A percentile compares a stretch with the other conserved stretches of the same genome.
Conservation (phyloP, 2,113 vertebrate genomes). For the Eonycteris spelaea region DNA sequence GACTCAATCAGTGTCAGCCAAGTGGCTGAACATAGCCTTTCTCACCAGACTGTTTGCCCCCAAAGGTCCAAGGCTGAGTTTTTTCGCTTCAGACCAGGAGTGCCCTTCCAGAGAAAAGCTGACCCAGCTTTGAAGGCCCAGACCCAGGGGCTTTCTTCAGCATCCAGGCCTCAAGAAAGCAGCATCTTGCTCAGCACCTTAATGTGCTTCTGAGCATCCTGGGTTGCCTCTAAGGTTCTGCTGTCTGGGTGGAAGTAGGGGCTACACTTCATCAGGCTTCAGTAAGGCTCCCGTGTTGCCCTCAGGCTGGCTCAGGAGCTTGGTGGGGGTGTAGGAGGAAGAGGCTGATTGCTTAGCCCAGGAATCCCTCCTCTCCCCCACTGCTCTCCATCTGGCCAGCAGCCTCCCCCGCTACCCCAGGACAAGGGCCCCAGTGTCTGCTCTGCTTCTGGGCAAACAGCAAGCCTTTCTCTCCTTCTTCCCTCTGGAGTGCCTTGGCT, state of each 20-base stretch:
- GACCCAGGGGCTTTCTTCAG: not conserved
- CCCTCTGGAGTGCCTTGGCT: not conserved
- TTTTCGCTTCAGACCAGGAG: not conserved
- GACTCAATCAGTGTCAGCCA: not conserved
- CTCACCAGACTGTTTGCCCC: not conserved
- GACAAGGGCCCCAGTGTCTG: constrained; percentile 81
- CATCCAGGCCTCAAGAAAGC: not conserved
- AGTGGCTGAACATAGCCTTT: not conserved
- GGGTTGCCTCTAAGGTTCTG: not conserved
- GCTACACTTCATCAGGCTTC: not conserved
- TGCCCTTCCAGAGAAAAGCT: not conserved
- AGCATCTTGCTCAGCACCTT: not conserved
- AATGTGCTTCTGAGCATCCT: not conserved
- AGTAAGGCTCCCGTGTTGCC: not conserved
- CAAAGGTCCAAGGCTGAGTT: not conserved
- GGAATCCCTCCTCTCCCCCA: not conserved
- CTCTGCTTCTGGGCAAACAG: constrained; percentile 69
- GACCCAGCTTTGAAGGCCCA: no score
- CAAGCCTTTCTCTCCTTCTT: constrained; percentile 56
- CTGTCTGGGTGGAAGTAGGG: not conserved
- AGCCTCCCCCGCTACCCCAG: constrained; percentile 38
- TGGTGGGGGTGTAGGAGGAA: constrained; percentile 23
- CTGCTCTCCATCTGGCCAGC: constrained; percentile 58
- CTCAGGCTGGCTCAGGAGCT: not conserved
- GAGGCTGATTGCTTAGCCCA: not conserved